Conservation (phyloP, 2,888 invertebrate species). For the Idaea straminata region DNA sequence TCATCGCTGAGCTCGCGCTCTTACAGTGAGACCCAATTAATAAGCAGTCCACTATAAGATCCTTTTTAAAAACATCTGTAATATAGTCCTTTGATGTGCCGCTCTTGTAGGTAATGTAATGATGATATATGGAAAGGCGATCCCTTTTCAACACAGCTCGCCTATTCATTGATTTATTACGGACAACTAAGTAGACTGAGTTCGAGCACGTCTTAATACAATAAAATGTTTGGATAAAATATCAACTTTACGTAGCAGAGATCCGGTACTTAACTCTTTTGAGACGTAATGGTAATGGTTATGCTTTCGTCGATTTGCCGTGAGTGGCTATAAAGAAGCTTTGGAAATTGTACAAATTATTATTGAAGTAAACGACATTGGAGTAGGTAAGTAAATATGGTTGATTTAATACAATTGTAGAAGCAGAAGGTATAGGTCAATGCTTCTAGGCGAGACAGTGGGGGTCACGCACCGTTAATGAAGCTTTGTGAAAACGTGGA, state of each 20-base stretch:
- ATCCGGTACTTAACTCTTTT: conserved; percentile 46
- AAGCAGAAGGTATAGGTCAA: conserved; percentile 37
- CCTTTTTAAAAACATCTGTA: conserved; percentile 40
- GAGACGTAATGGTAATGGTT: conserved; percentile 32
- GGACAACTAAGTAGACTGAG: conserved; percentile 43
- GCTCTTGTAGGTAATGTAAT: conserved; percentile 26
- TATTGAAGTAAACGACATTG: conserved; percentile 21
- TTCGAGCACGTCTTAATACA: conserved; percentile 37
- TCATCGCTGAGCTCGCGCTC: conserved; percentile 32
- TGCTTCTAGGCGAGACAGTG: conserved; percentile 42
- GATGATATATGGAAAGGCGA: conserved; percentile 45
- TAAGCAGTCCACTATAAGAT: conserved; percentile 35
- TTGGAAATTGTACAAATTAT: conserved; percentile 22
- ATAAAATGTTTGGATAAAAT: conserved; percentile 35
- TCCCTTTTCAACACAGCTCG: conserved; percentile 33
- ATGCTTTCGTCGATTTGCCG: conserved; percentile 35
- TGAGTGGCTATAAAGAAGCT: conserved; percentile 27
- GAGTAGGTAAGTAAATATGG: conserved; percentile 11
- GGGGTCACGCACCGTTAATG: conserved; percentile 49
- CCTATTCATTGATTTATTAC: conserved; percentile 37
- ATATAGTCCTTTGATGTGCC: conserved; percentile 52
- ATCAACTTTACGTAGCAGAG: conserved; percentile 42
- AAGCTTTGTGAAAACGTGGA: conserved; percentile 36
- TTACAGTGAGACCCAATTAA: conserved; percentile 53
- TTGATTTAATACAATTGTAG: conserved; percentile 34